Evolutionary conservation across 2,113 vertebrate genomes (phyloP), one percentile per base, ranked within the genome.

Genomic region (Calyptommatus sinebrachiatus): DNA sequence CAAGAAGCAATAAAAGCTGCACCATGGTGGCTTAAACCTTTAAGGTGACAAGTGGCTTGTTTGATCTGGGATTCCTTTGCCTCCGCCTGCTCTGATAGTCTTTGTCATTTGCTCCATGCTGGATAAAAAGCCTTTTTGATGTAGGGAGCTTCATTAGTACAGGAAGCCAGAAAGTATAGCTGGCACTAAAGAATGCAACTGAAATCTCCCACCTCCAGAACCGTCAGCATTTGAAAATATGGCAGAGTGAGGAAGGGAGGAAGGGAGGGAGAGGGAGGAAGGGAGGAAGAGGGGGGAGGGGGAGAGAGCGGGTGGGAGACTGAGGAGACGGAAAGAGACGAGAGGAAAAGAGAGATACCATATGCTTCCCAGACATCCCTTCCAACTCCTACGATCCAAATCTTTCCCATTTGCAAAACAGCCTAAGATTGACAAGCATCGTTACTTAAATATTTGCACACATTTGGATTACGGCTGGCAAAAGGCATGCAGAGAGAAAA

Each of bases 41-140:
- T 22, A 22, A 61, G 8, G 28, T 67, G 75, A 16, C 75, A 77
- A 48, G 9, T 10, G 8, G 8, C 16, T 8, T 1, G 45, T 80
- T 35, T 73, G 78, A 80, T 73, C 62, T n/a, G 46, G 6, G 28
- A 12, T 50, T 67, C 75, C 45, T 77, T 45, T 29, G 74, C 62
- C 22, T 18, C 74, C 9, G 26, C 29, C 28, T 50, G 71, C 78
- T 66, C 12, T 50, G 61, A 16, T 66, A 26, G 12, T 45, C 71
- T 66, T 73, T n/a, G 70, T 73, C 71, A 21, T 70, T 48, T 18
- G 28, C 4, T 46, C 41, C 7, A 45, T 63, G 45, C 45, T 8
- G 66, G 78, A 66, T 35, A 35, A 72, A 71, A 72, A 65, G 70
- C 21, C 28, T 26, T 35, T 48, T 57, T 45, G 70, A 65, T 21